Evolutionary conservation across 2,797 vertebrate genomes (phyloP).

Genomic region (Centropyge bicolor): DNA sequence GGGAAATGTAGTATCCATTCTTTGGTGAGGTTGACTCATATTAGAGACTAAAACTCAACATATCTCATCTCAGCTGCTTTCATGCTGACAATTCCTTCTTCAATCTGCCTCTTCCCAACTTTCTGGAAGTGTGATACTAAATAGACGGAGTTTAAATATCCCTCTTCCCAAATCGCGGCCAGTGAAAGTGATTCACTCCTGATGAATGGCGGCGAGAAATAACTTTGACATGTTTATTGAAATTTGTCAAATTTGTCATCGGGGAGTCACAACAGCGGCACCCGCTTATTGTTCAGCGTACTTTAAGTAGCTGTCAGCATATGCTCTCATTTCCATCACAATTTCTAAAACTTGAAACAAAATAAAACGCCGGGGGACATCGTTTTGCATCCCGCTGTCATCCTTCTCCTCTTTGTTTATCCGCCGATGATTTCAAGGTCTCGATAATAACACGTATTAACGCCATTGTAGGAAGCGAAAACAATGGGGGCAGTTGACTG

Average conservation of each 20-base stretch:
- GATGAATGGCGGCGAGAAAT: neutral
- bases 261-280: neutral
- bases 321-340: neutral
- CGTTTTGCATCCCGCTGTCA: neutral
- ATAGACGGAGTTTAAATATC: neutral
- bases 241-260: neutral
- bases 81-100: neutral
- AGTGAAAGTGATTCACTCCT: slow-evolving; percentile 2
- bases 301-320: slow-evolving; percentile 9
- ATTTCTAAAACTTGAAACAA: slow-evolving; percentile 2
- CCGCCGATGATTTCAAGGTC: slow-evolving; percentile 41
- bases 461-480: slow-evolving; percentile 48
- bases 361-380: neutral
- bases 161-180: neutral
- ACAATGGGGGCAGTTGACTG: slow-evolving; percentile 71
- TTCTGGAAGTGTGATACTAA: neutral
- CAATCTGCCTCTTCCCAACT: neutral
- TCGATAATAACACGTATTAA: slow-evolving; percentile 58
- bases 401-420: slow-evolving; percentile 30
- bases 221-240: slow-evolving; percentile 8
- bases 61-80: neutral
- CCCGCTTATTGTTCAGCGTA: neutral
- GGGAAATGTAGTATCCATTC: neutral
- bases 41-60: neutral
- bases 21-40: neutral